phyloP scores from a whole-genome alignment of 1,140 invertebrate species.

The Drosophila asahinai region DNA sequence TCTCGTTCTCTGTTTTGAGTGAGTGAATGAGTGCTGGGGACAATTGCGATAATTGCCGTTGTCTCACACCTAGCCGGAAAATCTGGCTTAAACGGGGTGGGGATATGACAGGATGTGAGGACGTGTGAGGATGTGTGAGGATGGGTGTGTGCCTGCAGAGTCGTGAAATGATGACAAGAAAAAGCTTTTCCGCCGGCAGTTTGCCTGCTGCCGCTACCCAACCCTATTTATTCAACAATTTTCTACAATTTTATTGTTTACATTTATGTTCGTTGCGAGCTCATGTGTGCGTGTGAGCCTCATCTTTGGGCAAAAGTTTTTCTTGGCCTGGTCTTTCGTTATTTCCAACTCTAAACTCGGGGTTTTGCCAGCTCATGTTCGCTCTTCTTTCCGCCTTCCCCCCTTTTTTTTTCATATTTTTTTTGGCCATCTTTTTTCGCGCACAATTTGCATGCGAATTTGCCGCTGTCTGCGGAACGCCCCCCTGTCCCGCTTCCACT shows the following conservation, averaged over 20 bases:
- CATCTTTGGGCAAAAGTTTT: conserved; percentile 67
- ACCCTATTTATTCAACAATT: conserved; percentile 69
- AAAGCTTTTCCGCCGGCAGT: conserved; percentile 79
- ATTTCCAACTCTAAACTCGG: conserved; percentile 40
- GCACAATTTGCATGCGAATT: conserved; percentile 83
- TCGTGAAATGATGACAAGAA: conserved; percentile 82
- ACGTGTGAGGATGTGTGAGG: not conserved
- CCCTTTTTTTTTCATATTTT: conserved; percentile 28
- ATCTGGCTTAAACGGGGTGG: conserved; percentile 7
- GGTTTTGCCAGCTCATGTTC: conserved; percentile 15
- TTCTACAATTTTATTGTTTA: conserved; percentile 83
- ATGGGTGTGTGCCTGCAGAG: conserved; percentile 44
- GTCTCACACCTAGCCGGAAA: conserved; percentile 72
- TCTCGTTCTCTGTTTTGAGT: conserved; percentile 36
- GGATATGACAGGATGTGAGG: conserved; percentile 4
- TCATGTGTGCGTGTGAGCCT: conserved; percentile 40
- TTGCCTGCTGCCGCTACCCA: conserved; percentile 50
- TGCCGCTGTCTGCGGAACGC: conserved; percentile 72
- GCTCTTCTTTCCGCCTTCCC: conserved; percentile 9
- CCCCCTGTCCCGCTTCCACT: not conserved
- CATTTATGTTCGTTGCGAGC: conserved; percentile 67
- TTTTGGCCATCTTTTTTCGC: conserved; percentile 68
- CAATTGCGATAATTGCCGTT: conserved; percentile 84
- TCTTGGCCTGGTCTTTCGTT: conserved; percentile 53
- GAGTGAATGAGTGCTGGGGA: conserved; percentile 63